Evolutionary conservation across 1,140 invertebrate species (phyloP), one percentile per base, ranked within the genome.

Genomic region (Schmidtea mediterranea): DNA sequence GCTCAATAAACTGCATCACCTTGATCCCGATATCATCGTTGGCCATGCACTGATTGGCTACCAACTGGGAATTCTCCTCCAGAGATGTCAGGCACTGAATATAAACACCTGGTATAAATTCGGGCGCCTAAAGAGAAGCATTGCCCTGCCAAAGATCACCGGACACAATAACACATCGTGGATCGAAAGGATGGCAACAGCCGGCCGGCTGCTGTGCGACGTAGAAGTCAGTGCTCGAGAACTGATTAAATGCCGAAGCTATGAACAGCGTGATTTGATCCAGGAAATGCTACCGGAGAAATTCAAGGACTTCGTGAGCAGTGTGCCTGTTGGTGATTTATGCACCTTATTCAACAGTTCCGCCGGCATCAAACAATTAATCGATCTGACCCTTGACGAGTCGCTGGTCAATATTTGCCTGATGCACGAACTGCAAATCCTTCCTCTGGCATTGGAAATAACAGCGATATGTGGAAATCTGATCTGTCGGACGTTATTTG

Each of bases 381-480:
- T 53, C 13, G 51, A 51, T 45, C 36, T 43, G 22, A 43, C 41
- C 9, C 32, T 53, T 21, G 23, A 24, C 24, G 46, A 48, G 18
- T 18, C 46, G 5, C 9, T 18, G 10, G 15, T 32, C 15, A 18
- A 18, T 23, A 22, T 48, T 15, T 16, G 18, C 15, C 24, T 48
- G 16, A 23, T 40, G 12, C 46, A 48, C 46, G 16, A 48, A 48
- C 46, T 48, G 23, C 46, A 48, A 21, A 21, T 45, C 0, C n/a
- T n/a, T n/a, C 87, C 87, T 0, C 67, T 97, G 49, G 84, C 84
- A 1, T 62, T 89, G 23, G 84, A 97, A 73, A 94, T 97, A 40
- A 95, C 89, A 0, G 79, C 78, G 56, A 87, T 95, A 56, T 84
- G 83, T 55, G 89, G 86, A 55, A 74, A 69, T 55, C 54, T 68